phyloP scores from a whole-genome alignment of 1,140 invertebrate species.

The Andricus grossulariae region DNA sequence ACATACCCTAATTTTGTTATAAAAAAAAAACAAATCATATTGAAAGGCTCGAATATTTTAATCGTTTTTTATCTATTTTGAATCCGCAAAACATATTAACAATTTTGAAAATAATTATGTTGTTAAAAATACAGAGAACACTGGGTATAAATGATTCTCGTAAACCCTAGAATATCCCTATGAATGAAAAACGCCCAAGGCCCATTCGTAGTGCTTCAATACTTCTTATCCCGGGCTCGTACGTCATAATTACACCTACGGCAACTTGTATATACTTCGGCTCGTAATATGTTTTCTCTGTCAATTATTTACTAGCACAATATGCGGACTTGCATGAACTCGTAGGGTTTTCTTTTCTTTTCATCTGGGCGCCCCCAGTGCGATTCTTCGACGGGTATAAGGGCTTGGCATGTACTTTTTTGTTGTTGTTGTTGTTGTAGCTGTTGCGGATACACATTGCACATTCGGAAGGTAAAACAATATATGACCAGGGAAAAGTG shows the following conservation, averaged over 20 bases:
- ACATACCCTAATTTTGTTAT: too few relatives aligned
- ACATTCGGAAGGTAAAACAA: background rate
- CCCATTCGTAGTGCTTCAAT: constrained; percentile 41
- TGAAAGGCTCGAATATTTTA: too few relatives aligned
- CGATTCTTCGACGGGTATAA: background rate
- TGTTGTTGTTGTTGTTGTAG: background rate
- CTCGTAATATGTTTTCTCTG: constrained; percentile 57
- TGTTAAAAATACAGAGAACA: too few relatives aligned
- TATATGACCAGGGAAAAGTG: background rate
- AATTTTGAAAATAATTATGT: too few relatives aligned
- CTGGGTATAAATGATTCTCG: background rate
- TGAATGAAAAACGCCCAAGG: constrained; percentile 42
- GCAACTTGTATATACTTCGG: constrained; percentile 43
- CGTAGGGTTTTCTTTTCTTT: constrained; percentile 10
- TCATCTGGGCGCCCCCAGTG: background rate
- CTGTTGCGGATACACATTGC: background rate
- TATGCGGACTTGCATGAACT: constrained; percentile 46
- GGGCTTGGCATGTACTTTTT: background rate
- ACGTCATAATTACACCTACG: constrained; percentile 61
- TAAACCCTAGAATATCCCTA: background rate
- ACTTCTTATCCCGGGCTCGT: constrained; percentile 48
- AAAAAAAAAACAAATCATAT: too few relatives aligned
- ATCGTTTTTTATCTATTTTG: too few relatives aligned
- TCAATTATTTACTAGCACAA: constrained; percentile 57
- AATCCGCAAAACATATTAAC: too few relatives aligned